phyloP scores from a whole-genome alignment of 2,797 vertebrate species.

The Phrynocephalus forsythii region DNA sequence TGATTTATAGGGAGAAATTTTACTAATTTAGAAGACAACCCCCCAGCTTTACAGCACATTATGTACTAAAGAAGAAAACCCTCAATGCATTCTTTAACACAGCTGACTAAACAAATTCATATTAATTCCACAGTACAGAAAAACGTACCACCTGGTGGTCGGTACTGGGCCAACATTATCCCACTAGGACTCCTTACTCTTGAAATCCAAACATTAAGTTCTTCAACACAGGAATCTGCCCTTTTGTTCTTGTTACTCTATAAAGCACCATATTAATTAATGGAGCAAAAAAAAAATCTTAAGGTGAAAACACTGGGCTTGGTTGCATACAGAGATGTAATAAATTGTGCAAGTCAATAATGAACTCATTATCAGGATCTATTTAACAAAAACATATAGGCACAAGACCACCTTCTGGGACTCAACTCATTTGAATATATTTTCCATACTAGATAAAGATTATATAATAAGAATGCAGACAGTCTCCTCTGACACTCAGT shows the following conservation, averaged over 20 bases:
- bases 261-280: slow-evolving; percentile 4
- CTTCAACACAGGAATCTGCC: not conserved
- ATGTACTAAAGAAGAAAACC: not conserved
- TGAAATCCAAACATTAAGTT: not conserved
- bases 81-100: not conserved
- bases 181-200: not conserved
- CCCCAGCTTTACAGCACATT: not conserved
- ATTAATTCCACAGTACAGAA: not conserved
- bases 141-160: not conserved
- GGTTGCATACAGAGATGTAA: not conserved
- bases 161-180: no score
- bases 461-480: slow-evolving; percentile 25
- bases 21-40: not conserved
- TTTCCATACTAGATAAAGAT: slow-evolving; percentile 9
- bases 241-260: not conserved
- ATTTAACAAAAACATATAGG: slow-evolving; percentile 7
- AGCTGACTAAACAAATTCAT: not conserved
- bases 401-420: not conserved
- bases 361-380: slow-evolving; percentile 29
- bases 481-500: slow-evolving; percentile 19
- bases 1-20: not conserved
- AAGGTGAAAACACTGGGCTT: not conserved
- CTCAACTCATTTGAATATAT: slow-evolving; percentile 21
- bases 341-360: slow-evolving; percentile 14
- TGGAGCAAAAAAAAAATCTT: not conserved